Evolutionary conservation across 2,888 invertebrate species (phyloP).

Genomic region (Leucoptera coffeella): DNA sequence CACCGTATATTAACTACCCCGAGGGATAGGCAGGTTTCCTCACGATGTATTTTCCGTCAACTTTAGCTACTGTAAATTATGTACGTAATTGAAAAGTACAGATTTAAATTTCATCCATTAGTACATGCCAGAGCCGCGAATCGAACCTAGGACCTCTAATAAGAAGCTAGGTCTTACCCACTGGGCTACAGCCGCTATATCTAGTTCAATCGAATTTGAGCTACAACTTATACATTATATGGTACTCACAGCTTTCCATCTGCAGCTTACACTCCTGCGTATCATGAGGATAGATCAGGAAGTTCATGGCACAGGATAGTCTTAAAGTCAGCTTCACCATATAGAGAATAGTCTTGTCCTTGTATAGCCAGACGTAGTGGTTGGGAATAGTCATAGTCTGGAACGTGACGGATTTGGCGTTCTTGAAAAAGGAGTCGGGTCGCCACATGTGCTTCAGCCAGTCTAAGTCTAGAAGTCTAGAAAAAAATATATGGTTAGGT

Average conservation of each 20-base stretch:
- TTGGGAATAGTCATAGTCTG: constrained; percentile 94
- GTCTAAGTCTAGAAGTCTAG: constrained; percentile 74
- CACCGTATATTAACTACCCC: too few species aligned
- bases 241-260: constrained; percentile 87
- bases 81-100: too few species aligned
- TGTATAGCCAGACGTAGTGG: constrained; percentile 88
- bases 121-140: too few species aligned
- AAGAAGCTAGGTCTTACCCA: too few species aligned
- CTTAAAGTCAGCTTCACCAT: constrained; percentile 86
- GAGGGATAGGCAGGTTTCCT: too few species aligned
- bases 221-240: not conserved
- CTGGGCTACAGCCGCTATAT: too few species aligned
- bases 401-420: constrained; percentile 88
- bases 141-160: too few species aligned
- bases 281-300: constrained; percentile 90
- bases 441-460: constrained; percentile 92
- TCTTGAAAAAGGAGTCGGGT: constrained; percentile 91
- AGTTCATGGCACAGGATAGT: constrained; percentile 91
- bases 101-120: too few species aligned
- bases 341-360: constrained; percentile 69
- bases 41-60: too few species aligned
- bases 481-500: too few species aligned
- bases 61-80: too few species aligned
- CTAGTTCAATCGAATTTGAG: too few species aligned
- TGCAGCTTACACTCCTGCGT: constrained; percentile 91